Evolutionary conservation across 2,113 vertebrate species (phyloP), one percentile per base, ranked within the genome.

Genomic region (Periophthalmus modestus): DNA sequence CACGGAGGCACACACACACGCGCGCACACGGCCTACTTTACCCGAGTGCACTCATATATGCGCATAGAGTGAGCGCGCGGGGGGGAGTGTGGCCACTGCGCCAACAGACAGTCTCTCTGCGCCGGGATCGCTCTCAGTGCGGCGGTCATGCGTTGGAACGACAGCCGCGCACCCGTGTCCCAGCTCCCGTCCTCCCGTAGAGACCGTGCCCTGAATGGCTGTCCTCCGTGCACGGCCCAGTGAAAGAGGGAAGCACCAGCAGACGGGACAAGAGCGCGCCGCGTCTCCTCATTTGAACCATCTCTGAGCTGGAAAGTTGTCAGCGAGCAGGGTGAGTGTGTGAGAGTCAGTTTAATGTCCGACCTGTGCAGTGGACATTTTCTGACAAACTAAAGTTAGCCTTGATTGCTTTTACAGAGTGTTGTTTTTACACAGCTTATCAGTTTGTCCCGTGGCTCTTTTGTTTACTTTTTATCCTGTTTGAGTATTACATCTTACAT

Each of bases 191-290:
- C 85, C 73, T 92, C 91, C 89, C 87, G 87, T 88, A 76, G 78
- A 82, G 74, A 87, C 85, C 91, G 89, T 89, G 88, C 93, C 95
- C 94, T 96, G 94, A 96, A 96, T 95, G 95, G 95, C 94, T 89
- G 93, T 93, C 91, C 52, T 93, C 91, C 52, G 91, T 63, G 61
- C 61, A 63, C 92, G 93, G 93, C 81, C 66, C 85, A 83, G 88
- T 65, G 69, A 72, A 84, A 84, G 71, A 79, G 66, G 84, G 50
- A 16, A 52, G 50, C 50, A 52, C 4, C 21, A 59, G 12, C 11
- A 15, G 80, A 87, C 82, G 84, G 82, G 80, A 85, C 87, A 82
- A 82, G 80, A 85, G 85, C 81, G 89, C 74, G 82, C 82, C 24
- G 77, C 74, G 76, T 85, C 86, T 86, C 82, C 82, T 84, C 76